A percentile compares a stretch with the other conserved stretches of the same genome.
Evolutionary conservation across 2,113 vertebrate genomes (phyloP).

Genomic region (Talpa occidentalis): DNA sequence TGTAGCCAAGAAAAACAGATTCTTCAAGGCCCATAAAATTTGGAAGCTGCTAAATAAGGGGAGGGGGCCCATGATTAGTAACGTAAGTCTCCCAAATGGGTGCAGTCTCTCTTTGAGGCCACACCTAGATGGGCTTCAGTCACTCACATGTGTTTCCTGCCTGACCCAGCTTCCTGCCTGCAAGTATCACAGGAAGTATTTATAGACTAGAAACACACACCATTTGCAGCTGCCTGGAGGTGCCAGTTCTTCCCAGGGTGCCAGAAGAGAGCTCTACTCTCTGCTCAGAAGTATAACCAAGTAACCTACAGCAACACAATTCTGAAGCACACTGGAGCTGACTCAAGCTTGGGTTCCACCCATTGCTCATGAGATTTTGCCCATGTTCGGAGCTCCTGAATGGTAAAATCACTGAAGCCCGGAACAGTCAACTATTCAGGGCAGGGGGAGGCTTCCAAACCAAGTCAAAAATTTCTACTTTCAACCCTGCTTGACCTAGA

Average conservation of each 20-base stretch:
- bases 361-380: background rate
- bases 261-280: slow-evolving; percentile 65
- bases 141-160: slow-evolving; percentile 62
- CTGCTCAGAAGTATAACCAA: slow-evolving; percentile 34
- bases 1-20: slow-evolving; percentile 46
- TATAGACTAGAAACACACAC: slow-evolving; percentile 58
- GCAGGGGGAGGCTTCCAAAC: background rate
- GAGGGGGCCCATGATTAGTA: slow-evolving; percentile 25
- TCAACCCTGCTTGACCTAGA: slow-evolving; percentile 21
- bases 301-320: slow-evolving; percentile 25
- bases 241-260: background rate
- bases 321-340: slow-evolving; percentile 38
- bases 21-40: slow-evolving; percentile 59
- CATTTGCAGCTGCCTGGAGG: slow-evolving; percentile 52
- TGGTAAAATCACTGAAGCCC: slow-evolving; percentile 25
- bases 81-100: slow-evolving; percentile 48
- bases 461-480: slow-evolving; percentile 30
- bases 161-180: slow-evolving; percentile 70
- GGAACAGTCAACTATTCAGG: background rate
- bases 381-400: background rate
- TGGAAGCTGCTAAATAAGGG: slow-evolving; percentile 44
- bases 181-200: slow-evolving; percentile 70
- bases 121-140: slow-evolving; percentile 61
- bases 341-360: background rate
- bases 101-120: slow-evolving; percentile 31